phyloP scores from a whole-genome alignment of 2,113 vertebrate genomes.

The Catagonus wagneri region DNA sequence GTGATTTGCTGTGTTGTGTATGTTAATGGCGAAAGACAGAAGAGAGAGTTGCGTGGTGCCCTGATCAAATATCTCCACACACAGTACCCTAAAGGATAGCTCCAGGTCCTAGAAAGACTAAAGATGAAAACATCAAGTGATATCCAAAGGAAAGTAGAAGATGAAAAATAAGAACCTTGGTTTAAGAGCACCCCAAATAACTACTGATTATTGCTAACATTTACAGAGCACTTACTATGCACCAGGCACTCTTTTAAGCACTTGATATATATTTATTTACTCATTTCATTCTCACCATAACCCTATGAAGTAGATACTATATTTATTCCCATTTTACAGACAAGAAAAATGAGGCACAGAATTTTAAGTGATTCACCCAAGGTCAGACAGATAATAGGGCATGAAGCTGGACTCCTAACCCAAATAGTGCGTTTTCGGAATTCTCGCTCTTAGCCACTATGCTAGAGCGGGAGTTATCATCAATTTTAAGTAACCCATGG shows the following conservation, averaged over 20 bases:
- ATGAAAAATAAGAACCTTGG: not conserved
- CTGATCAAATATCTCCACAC: not conserved
- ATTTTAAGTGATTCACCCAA: not conserved
- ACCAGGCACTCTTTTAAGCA: not conserved
- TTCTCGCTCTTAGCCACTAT: not conserved
- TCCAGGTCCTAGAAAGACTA: not conserved
- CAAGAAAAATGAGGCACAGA: not conserved
- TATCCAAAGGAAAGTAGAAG: conserved; percentile 22
- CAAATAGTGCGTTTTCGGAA: not conserved
- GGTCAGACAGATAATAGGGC: not conserved
- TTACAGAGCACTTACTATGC: not conserved
- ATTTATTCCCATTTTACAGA: conserved; percentile 16
- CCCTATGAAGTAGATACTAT: not conserved
- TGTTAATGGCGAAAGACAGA: not conserved
- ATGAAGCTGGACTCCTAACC: not conserved
- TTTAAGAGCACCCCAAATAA: conserved; percentile 23
- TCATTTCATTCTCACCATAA: not conserved
- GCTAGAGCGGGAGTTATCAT: not conserved
- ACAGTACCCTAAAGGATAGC: not conserved
- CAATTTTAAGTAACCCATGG: not conserved
- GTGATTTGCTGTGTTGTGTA: not conserved
- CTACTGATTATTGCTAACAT: not conserved
- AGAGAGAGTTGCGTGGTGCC: not conserved
- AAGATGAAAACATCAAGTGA: conserved; percentile 17
- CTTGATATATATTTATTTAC: not conserved